Evolutionary conservation across 1,140 invertebrate species (phyloP).

Genomic region (Drosophila athabasca): DNA sequence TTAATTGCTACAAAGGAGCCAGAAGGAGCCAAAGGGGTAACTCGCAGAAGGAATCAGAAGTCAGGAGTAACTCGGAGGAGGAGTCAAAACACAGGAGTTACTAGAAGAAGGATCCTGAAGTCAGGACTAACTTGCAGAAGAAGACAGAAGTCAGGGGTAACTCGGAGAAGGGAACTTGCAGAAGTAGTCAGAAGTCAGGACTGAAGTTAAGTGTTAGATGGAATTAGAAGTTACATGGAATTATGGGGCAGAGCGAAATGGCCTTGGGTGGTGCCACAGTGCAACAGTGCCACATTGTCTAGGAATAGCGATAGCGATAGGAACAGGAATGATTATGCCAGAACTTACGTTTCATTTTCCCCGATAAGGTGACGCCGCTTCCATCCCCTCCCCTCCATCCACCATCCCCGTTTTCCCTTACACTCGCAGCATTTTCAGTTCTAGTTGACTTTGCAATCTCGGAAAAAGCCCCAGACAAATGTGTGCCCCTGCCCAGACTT

Average conservation of each 20-base stretch:
- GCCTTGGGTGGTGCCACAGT: neutral
- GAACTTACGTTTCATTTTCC: constrained; percentile 13
- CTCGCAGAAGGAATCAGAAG: too few species aligned
- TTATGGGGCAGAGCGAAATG: neutral
- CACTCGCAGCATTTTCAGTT: constrained; percentile 33
- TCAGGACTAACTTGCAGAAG: too few species aligned
- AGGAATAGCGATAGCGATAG: neutral
- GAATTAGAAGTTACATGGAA: too few species aligned
- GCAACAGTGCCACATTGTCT: neutral
- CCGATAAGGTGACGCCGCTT: constrained; percentile 5
- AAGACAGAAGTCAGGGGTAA: too few species aligned
- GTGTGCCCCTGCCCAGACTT: constrained; percentile 21
- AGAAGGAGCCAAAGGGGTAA: too few species aligned
- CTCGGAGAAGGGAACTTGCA: too few species aligned
- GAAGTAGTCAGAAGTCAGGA: too few species aligned
- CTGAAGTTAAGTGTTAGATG: too few species aligned
- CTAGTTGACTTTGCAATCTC: constrained; percentile 22
- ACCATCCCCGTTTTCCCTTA: too few species aligned
- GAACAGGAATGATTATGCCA: constrained; percentile 5
- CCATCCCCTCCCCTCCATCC: neutral
- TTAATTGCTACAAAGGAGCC: neutral
- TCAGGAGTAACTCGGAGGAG: too few species aligned
- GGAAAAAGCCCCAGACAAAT: constrained; percentile 35
- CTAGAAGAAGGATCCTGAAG: too few species aligned
- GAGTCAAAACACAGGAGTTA: too few species aligned